Evolutionary conservation across 2,888 invertebrate genomes (phyloP).

Genomic region (Rhamnusium bicolor): DNA sequence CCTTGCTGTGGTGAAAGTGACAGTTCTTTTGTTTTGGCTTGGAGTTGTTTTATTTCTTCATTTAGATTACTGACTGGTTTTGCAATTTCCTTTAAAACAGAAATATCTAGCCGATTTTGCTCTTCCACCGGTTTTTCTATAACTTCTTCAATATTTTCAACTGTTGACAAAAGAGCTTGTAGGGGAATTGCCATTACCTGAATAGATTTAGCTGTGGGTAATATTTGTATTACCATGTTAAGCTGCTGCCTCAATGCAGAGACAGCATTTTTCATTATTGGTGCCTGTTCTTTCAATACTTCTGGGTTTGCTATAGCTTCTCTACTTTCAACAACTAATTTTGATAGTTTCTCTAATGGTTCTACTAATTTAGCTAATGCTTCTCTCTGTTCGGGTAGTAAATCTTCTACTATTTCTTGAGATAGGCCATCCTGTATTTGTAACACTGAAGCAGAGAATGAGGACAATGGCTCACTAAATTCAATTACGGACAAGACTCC

Average conservation of each 20-base stretch:
- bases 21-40: neutral
- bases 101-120: neutral
- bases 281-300: slow-evolving; percentile 41
- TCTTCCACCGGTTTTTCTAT: neutral
- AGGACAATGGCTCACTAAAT: neutral
- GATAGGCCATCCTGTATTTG: neutral
- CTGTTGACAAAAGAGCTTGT: neutral
- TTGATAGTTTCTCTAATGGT: slow-evolving; percentile 42
- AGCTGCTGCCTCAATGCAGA: slow-evolving; percentile 17
- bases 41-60: neutral
- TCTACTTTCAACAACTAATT: slow-evolving; percentile 30
- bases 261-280: slow-evolving; percentile 45
- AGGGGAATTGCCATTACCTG: neutral
- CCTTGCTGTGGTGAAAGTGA: slow-evolving; percentile 28
- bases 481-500: neutral
- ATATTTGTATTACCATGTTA: slow-evolving; percentile 19
- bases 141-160: neutral
- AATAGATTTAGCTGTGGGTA: neutral
- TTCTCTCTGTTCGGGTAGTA: slow-evolving; percentile 33
- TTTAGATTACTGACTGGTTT: neutral
- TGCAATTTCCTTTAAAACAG: neutral
- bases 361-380: slow-evolving; percentile 25
- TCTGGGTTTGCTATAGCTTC: slow-evolving; percentile 33
- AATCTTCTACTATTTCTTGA: slow-evolving; percentile 18
- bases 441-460: neutral